Evolutionary conservation across 2,888 invertebrate genomes (phyloP).

Genomic region (Phasia obesa): DNA sequence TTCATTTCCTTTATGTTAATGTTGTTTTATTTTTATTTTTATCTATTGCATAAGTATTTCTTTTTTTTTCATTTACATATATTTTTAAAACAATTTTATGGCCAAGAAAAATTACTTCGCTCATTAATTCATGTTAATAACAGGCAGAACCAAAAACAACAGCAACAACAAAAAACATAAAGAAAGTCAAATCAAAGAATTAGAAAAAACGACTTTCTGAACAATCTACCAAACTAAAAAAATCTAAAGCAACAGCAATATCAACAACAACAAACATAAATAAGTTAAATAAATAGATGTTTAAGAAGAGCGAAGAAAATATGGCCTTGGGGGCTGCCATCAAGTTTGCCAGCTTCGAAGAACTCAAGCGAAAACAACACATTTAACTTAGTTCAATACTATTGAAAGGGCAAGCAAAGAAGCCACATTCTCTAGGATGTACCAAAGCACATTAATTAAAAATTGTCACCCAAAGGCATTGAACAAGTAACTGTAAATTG

Average conservation of each 20-base stretch:
- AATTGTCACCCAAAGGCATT: constrained; percentile 32
- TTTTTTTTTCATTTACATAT: neutral
- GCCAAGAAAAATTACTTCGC: constrained; percentile 59
- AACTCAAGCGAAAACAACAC: constrained; percentile 25
- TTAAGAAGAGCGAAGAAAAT: neutral
- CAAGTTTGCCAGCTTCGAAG: neutral
- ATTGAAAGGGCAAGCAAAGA: neutral
- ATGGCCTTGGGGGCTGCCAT: neutral
- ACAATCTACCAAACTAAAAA: too few species aligned
- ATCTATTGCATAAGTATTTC: too few species aligned
- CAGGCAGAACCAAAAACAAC: constrained; percentile 41
- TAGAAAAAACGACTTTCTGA: neutral
- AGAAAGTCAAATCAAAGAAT: constrained; percentile 41
- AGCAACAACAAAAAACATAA: constrained; percentile 22
- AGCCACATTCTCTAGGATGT: constrained; percentile 41
- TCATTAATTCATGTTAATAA: constrained; percentile 63
- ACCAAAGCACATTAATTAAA: constrained; percentile 54
- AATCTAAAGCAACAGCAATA: too few species aligned
- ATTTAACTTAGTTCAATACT: constrained; percentile 25
- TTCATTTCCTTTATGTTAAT: constrained; percentile 1
- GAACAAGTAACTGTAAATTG: constrained; percentile 39
- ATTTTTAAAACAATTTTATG: constrained; percentile 48
- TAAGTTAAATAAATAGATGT: constrained; percentile 17
- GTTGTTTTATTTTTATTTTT: constrained; percentile 31
- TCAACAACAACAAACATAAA: constrained; percentile 6